phyloP scores from a whole-genome alignment of 37 sponge, comb jelly and placozoan species.

The Aphrocallistes beatrix region DNA sequence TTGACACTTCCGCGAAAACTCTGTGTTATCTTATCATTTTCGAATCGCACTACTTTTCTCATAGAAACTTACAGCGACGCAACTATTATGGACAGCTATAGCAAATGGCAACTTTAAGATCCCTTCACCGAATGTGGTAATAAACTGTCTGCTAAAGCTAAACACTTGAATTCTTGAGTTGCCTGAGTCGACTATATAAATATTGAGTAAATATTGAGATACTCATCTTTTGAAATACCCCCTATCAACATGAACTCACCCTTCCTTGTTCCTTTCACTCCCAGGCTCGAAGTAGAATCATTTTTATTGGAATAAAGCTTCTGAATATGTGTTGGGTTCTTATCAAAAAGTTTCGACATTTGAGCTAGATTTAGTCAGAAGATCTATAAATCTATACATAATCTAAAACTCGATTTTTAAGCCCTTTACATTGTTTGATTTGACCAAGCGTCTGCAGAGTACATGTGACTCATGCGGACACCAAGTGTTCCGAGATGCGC shows the following conservation, averaged over 20 bases:
- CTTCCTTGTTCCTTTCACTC: not conserved
- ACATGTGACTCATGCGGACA: too few relatives aligned
- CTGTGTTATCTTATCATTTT: not conserved
- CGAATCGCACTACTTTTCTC: not conserved
- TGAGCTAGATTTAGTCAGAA: too few relatives aligned
- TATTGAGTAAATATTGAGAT: too few relatives aligned
- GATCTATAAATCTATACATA: too few relatives aligned
- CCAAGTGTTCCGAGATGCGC: too few relatives aligned
- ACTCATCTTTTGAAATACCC: not conserved
- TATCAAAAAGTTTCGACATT: not conserved
- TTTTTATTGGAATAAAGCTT: not conserved
- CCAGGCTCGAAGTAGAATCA: not conserved
- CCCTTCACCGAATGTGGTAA: not conserved
- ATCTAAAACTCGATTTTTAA: too few relatives aligned
- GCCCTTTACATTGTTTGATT: too few relatives aligned
- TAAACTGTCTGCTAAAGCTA: not conserved
- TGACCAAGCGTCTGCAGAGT: too few relatives aligned
- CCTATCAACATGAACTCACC: not conserved
- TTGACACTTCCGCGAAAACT: not conserved
- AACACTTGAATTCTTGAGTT: not conserved
- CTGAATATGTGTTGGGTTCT: not conserved
- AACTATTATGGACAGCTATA: not conserved
- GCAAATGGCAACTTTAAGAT: not conserved
- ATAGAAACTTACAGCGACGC: not conserved
- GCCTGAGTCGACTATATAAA: not conserved